Evolutionary conservation across 92 coral and sea anemone species (phyloP).

Genomic region (Pocillopora grandis): DNA sequence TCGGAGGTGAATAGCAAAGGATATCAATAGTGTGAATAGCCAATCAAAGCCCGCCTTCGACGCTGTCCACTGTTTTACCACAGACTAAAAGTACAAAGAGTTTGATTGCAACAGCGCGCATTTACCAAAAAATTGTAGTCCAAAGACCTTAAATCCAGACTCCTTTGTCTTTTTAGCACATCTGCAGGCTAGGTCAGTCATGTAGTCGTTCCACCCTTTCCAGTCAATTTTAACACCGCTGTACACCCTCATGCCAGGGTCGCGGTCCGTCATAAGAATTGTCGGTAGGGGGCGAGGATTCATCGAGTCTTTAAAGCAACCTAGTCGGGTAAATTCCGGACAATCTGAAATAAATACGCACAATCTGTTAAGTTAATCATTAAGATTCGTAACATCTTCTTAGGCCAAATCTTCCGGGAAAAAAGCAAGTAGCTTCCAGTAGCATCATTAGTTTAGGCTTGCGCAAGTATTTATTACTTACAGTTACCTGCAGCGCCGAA

Average conservation of each 20-base stretch:
- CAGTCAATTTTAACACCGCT: slow-evolving; percentile 47
- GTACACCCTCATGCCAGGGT: slow-evolving; percentile 33
- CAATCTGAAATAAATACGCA: slow-evolving; percentile 25
- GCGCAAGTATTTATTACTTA: too few species aligned
- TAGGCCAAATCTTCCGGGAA: too few species aligned
- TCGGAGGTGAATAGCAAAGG: too few species aligned
- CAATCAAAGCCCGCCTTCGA: too few species aligned
- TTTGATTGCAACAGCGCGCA: not conserved
- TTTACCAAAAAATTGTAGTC: slow-evolving; percentile 57
- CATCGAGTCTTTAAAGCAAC: slow-evolving; percentile 47
- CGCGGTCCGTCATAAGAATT: slow-evolving; percentile 61
- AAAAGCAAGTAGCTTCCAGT: too few species aligned
- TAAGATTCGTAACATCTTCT: too few species aligned
- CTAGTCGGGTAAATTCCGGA: slow-evolving; percentile 38
- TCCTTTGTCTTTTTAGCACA: slow-evolving; percentile 51
- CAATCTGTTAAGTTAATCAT: too few species aligned
- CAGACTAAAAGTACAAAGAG: too few species aligned
- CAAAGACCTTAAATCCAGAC: slow-evolving; percentile 53
- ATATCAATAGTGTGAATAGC: too few species aligned
- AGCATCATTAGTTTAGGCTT: too few species aligned
- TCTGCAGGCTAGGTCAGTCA: slow-evolving; percentile 46
- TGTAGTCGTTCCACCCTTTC: slow-evolving; percentile 49
- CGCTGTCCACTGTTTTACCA: too few species aligned
- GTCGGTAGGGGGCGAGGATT: slow-evolving; percentile 58
- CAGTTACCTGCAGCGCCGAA: slow-evolving; percentile 4